These are phyloP conservation scores for Yponomeuta plumbellus DNA, from an alignment of 2,888 invertebrate genomes.

Conservation along the genomic window DNA sequence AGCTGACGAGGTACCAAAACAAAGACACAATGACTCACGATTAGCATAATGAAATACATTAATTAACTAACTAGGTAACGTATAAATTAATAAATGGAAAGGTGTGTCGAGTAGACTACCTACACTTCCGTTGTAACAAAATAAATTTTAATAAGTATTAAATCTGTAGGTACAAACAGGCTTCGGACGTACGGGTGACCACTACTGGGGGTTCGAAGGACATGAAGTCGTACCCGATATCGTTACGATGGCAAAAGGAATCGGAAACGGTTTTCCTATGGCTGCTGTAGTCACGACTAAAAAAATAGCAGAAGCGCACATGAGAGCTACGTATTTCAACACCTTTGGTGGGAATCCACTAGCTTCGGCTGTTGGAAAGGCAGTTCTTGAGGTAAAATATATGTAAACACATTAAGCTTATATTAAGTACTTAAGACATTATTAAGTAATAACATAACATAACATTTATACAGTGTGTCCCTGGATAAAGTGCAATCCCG, in stretches of 20 bases:
- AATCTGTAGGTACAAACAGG: slow-evolving; percentile 92
- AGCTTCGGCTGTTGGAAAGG: slow-evolving; percentile 89
- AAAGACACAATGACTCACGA: too few species aligned
- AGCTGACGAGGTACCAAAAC: slow-evolving; percentile 84
- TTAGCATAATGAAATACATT: background rate
- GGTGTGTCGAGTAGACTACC: background rate
- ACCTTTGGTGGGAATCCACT: slow-evolving; percentile 98
- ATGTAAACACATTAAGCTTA: too few species aligned
- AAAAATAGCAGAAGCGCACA: slow-evolving; percentile 87
- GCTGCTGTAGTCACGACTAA: slow-evolving; percentile 96
- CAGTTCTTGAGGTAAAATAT: slow-evolving; percentile 90
- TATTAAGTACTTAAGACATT: too few species aligned
- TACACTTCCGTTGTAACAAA: too few species aligned
- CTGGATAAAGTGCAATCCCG: too few species aligned
- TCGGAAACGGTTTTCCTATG: slow-evolving; percentile 97
- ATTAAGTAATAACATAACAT: too few species aligned
- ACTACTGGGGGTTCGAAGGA: slow-evolving; percentile 97
- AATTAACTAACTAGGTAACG: background rate
- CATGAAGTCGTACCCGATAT: slow-evolving; percentile 94
- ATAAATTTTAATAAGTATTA: background rate
- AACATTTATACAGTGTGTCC: too few species aligned
- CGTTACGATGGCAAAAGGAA: slow-evolving; percentile 96
- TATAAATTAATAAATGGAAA: background rate
- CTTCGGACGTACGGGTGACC: slow-evolving; percentile 94
- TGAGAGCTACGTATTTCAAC: slow-evolving; percentile 90